These are phyloP conservation scores for Athene noctua DNA, from an alignment of 2,113 vertebrate species.

Conservation along the genomic window DNA sequence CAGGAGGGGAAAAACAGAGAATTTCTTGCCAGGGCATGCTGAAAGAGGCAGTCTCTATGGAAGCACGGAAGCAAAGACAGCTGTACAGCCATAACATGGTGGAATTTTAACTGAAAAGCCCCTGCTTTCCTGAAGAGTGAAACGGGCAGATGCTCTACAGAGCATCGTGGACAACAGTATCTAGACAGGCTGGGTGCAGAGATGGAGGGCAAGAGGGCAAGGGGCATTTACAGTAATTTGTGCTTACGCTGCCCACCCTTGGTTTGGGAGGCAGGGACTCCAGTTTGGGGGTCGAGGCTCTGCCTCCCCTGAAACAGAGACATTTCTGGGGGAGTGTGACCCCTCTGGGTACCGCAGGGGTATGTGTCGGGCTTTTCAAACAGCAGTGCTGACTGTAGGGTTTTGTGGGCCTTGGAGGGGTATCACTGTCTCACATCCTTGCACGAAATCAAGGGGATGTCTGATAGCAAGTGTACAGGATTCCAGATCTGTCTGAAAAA, in stretches of 20 bases:
- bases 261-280: not conserved
- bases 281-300: not conserved
- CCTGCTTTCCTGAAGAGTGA: not conserved
- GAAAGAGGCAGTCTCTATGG: not conserved
- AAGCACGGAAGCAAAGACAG: not conserved
- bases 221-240: too few species aligned
- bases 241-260: not conserved
- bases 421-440: not conserved
- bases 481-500: not conserved
- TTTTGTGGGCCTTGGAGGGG: not conserved
- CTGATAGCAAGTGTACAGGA: not conserved
- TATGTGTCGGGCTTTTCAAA: not conserved
- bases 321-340: not conserved
- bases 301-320: not conserved
- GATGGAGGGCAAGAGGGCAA: not conserved
- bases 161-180: not conserved
- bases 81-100: not conserved
- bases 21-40: not conserved
- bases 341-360: not conserved
- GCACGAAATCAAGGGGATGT: not conserved
- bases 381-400: not conserved
- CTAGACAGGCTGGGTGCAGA: not conserved
- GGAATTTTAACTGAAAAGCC: not conserved
- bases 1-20: not conserved
- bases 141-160: not conserved